A percentile compares a stretch with the other conserved stretches of the same genome.
These are phyloP conservation scores for Xestoiulus laeticollis DNA, from an alignment of 2,888 invertebrate genomes.

Conservation along the genomic window DNA sequence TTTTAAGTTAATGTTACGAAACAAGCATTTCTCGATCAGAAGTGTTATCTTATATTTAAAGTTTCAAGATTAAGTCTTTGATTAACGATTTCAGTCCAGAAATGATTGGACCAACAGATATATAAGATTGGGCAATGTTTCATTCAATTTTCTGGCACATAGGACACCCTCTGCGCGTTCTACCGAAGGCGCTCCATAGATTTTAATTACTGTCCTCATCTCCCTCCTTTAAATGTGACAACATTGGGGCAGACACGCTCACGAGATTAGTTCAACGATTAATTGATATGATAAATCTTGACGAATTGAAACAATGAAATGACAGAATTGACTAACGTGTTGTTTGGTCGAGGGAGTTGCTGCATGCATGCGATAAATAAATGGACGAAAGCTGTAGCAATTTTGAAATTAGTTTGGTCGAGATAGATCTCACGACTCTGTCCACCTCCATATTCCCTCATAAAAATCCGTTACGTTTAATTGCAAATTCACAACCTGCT, in stretches of 20 bases:
- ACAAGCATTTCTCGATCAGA: too few relatives aligned
- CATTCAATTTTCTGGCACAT: conserved; percentile 2
- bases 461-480: conserved; percentile 20
- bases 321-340: conserved; percentile 18
- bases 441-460: conserved; percentile 35
- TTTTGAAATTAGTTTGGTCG: conserved; percentile 25
- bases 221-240: conserved; percentile 23
- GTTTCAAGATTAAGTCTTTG: neutral
- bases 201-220: conserved; percentile 29
- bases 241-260: conserved; percentile 15
- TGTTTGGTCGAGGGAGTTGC: neutral
- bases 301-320: conserved; percentile 44
- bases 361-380: neutral
- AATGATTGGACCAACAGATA: neutral
- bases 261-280: conserved; percentile 45
- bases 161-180: conserved; percentile 8
- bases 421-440: conserved; percentile 24
- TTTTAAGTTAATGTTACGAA: too few relatives aligned
- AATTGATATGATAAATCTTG: conserved; percentile 46
- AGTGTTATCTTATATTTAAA: too few relatives aligned
- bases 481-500: conserved; percentile 5
- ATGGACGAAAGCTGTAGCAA: neutral
- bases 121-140: conserved; percentile 3
- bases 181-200: conserved; percentile 28
- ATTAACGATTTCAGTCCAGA: neutral